Conservation (phyloP, 2,113 vertebrate species). For the Lasiurus cinereus region DNA sequence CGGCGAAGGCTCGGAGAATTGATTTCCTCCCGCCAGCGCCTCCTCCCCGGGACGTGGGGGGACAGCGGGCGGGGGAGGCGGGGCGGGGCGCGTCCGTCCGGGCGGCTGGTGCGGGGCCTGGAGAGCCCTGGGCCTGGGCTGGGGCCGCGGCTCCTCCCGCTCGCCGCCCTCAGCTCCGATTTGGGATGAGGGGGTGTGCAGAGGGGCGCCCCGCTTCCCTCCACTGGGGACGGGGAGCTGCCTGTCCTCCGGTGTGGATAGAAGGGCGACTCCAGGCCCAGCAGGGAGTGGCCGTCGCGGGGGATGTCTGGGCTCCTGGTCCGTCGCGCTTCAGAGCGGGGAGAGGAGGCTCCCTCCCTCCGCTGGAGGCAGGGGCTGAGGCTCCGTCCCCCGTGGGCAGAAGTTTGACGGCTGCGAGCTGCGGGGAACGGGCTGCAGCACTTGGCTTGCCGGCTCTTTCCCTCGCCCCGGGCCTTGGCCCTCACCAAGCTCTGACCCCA, state of each 20-base stretch:
- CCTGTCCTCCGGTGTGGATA: neutral
- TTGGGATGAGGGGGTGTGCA: neutral
- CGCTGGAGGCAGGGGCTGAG: neutral
- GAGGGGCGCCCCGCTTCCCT: neutral
- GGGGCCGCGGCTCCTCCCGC: neutral
- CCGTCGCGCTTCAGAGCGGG: neutral
- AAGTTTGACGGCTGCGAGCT: constrained; percentile 26
- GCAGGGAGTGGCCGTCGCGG: neutral
- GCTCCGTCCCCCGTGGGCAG: neutral
- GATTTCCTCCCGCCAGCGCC: neutral
- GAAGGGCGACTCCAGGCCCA: neutral
- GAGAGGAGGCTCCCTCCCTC: neutral
- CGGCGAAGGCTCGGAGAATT: neutral
- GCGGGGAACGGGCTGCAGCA: neutral
- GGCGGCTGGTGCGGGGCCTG: neutral
- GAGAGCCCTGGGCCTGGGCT: neutral
- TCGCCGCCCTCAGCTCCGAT: neutral
- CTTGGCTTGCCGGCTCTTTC: neutral
- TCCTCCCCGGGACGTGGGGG: neutral
- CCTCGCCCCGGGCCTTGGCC: too few species aligned
- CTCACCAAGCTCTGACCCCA: neutral
- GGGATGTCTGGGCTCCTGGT: neutral
- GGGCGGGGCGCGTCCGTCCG: too few species aligned
- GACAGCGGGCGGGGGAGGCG: neutral
- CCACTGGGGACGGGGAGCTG: neutral